These are phyloP conservation scores for Columbina picui DNA, from an alignment of 2,113 vertebrate genomes.

Conservation along the genomic window DNA sequence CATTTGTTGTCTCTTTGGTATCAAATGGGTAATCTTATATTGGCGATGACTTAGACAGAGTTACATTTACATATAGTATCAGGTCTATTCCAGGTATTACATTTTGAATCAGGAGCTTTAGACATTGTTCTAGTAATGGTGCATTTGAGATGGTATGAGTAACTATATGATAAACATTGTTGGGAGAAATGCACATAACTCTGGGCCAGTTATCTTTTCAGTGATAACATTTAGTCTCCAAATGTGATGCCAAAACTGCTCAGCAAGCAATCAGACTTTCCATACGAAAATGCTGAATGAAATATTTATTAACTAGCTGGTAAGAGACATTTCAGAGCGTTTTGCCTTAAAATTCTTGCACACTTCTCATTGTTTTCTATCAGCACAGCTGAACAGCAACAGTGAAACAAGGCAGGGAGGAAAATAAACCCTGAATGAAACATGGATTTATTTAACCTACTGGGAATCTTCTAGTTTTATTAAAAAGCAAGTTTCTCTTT, in stretches of 20 bases:
- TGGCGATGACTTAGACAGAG: background rate
- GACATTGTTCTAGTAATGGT: background rate
- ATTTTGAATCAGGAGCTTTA: background rate
- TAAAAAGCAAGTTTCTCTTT: too few species aligned
- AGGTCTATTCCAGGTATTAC: background rate
- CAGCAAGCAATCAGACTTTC: background rate
- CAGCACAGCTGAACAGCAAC: background rate
- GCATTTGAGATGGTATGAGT: background rate
- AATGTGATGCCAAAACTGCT: background rate
- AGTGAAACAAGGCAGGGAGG: background rate
- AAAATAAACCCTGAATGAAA: background rate
- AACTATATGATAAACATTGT: background rate
- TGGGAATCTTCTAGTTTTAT: too few species aligned
- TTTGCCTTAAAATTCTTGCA: background rate
- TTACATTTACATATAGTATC: background rate
- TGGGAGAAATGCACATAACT: background rate
- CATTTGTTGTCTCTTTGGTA: background rate
- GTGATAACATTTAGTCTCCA: background rate
- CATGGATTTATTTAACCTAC: background rate
- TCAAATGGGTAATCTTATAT: background rate
- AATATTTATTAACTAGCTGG: background rate
- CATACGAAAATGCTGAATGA: background rate
- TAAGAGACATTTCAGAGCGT: background rate
- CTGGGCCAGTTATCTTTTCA: background rate
- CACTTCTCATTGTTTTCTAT: background rate